These are phyloP conservation scores for Eupithecia insigniata DNA, from an alignment of 2,888 invertebrate genomes.

Conservation along the genomic window DNA sequence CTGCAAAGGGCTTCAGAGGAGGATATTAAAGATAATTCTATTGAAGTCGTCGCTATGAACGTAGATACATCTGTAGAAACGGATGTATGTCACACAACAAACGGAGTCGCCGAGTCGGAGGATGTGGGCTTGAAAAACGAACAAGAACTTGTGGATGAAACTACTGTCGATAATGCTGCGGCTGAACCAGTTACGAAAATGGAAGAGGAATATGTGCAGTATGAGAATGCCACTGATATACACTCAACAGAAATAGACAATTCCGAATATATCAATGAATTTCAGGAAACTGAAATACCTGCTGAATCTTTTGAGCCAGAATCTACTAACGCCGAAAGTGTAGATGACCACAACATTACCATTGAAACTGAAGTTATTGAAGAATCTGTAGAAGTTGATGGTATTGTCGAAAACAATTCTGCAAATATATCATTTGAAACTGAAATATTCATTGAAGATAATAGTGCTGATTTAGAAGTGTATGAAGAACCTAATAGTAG, in stretches of 20 bases:
- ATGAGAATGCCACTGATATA: conserved; percentile 29
- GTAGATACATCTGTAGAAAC: conserved; percentile 51
- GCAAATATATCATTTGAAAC: conserved; percentile 71
- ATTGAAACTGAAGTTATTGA: conserved; percentile 36
- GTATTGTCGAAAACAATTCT: conserved; percentile 45
- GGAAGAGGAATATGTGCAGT: conserved; percentile 28
- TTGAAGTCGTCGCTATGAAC: conserved; percentile 47
- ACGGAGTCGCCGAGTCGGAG: conserved; percentile 64
- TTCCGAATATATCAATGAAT: conserved; percentile 11
- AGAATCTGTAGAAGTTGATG: conserved; percentile 47
- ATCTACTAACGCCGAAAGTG: conserved; percentile 28
- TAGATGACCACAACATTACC: conserved; percentile 33
- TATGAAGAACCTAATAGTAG: conserved; percentile 51
- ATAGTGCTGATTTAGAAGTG: conserved; percentile 60
- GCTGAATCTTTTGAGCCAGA: conserved; percentile 18
- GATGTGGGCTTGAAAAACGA: conserved; percentile 43
- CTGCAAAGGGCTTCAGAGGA: conserved; percentile 53
- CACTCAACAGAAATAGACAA: conserved; percentile 11
- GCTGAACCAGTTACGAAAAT: conserved; percentile 20
- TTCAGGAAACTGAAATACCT: conserved; percentile 17
- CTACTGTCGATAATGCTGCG: conserved; percentile 11
- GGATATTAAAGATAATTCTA: conserved; percentile 55
- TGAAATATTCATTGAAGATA: conserved; percentile 73
- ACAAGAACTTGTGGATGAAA: conserved; percentile 32
- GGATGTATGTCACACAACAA: conserved; percentile 69